These are phyloP conservation scores for Chrysodeixis includens DNA, from an alignment of 2,888 invertebrate species.

Conservation along the genomic window DNA sequence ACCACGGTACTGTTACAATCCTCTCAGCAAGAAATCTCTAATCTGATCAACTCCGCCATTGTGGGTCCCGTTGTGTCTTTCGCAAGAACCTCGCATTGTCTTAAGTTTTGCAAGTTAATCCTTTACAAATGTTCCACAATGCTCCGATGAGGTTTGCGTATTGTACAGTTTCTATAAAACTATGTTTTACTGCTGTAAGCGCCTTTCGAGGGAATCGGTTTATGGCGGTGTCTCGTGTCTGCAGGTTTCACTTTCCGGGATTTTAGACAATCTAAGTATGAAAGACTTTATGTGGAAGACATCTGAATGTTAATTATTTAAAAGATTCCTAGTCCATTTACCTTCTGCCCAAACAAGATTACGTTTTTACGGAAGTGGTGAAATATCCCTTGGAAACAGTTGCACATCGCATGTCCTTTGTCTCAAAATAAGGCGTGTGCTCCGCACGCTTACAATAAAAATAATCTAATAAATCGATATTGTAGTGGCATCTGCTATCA, in stretches of 20 bases:
- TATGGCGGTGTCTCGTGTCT: background rate
- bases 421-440: conserved; percentile 15
- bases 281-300: no score
- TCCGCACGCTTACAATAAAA: conserved; percentile 12
- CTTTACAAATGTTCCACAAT: conserved; percentile 64
- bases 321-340: no score
- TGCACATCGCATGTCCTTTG: background rate
- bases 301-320: no score
- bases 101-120: conserved; percentile 63
- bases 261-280: background rate
- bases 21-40: conserved; percentile 11
- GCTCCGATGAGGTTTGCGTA: conserved; percentile 59
- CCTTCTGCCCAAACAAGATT: no score
- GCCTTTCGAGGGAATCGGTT: conserved; percentile 10
- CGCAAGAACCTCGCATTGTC: conserved; percentile 60
- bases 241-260: conserved; percentile 21
- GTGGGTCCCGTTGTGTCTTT: conserved; percentile 53
- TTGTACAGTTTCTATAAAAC: conserved; percentile 61
- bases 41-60: conserved; percentile 24
- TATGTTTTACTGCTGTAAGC: conserved; percentile 27
- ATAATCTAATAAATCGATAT: conserved; percentile 38
- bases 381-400: no score
- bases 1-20: conserved; percentile 21
- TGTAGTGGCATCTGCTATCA: conserved; percentile 29
- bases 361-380: no score